Evolutionary conservation across 2,888 invertebrate species (phyloP).

Genomic region (Drosophila melanocephala): DNA sequence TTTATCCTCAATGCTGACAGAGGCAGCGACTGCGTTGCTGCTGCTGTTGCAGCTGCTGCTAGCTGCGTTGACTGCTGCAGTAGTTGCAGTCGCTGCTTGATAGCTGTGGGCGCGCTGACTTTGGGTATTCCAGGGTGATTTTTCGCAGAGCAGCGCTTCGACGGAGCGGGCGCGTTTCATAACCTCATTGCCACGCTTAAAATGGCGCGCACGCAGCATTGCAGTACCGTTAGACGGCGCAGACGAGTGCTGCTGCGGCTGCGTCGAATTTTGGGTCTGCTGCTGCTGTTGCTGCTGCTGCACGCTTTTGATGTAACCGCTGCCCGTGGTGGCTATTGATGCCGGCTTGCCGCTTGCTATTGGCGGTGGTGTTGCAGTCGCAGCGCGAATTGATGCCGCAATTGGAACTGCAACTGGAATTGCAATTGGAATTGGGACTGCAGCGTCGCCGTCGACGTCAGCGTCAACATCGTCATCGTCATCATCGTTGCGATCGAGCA

Average conservation of each 20-base stretch:
- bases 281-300: slow-evolving; percentile 32
- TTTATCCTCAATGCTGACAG: slow-evolving; percentile 85
- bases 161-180: slow-evolving; percentile 95
- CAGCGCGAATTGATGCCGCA: not conserved
- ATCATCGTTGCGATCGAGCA: slow-evolving; percentile 89
- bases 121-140: slow-evolving; percentile 85
- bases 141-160: slow-evolving; percentile 91
- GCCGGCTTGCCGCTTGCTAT: slow-evolving; percentile 57
- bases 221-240: slow-evolving; percentile 30
- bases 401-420: not conserved
- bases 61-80: slow-evolving; percentile 3
- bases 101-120: slow-evolving; percentile 46
- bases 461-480: slow-evolving; percentile 72
- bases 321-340: slow-evolving; percentile 32
- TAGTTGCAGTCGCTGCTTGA: slow-evolving; percentile 15
- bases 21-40: slow-evolving; percentile 3
- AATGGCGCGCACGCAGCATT: slow-evolving; percentile 83
- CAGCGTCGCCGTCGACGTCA: slow-evolving; percentile 3
- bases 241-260: slow-evolving; percentile 14
- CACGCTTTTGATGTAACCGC: slow-evolving; percentile 51
- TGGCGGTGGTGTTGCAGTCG: slow-evolving; percentile 44
- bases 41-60: slow-evolving; percentile 9
- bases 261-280: slow-evolving; percentile 13
- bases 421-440: not conserved
- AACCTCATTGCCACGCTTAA: slow-evolving; percentile 87